Evolutionary conservation across 1,140 invertebrate genomes (phyloP).

Genomic region (Diachasmimorpha longicaudata): DNA sequence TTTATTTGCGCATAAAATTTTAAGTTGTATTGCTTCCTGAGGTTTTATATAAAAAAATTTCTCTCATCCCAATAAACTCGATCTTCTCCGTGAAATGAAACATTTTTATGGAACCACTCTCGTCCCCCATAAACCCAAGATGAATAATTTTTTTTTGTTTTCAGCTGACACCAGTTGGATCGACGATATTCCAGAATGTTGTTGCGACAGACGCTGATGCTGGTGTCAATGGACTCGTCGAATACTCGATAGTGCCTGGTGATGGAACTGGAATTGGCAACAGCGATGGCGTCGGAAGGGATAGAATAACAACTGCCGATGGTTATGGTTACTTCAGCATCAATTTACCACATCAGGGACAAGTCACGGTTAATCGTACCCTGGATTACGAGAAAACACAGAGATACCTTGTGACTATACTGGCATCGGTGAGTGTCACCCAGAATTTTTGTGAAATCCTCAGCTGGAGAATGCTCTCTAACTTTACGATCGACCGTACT

Average conservation of each 20-base stretch:
- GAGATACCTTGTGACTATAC: constrained; percentile 85
- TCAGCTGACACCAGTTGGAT: constrained; percentile 85
- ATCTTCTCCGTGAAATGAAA: not conserved
- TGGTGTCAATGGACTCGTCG: constrained; percentile 84
- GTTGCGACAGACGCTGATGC: constrained; percentile 83
- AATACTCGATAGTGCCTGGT: constrained; percentile 73
- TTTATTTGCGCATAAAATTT: not conserved
- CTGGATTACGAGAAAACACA: constrained; percentile 90
- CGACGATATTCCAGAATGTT: constrained; percentile 86
- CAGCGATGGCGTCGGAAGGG: constrained; percentile 64
- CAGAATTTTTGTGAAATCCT: not conserved
- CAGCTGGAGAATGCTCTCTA: not conserved
- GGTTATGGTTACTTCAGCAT: constrained; percentile 84
- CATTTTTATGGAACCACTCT: not conserved
- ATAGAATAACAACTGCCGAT: constrained; percentile 72
- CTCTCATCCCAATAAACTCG: not conserved
- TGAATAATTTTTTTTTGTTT: constrained; percentile 35
- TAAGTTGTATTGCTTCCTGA: not conserved
- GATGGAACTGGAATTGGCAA: constrained; percentile 65
- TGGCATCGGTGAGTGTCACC: constrained; percentile 78
- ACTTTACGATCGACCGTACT: not conserved
- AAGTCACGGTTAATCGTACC: constrained; percentile 86
- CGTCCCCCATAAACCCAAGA: not conserved
- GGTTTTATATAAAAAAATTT: not conserved
- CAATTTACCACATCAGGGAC: constrained; percentile 87